Evolutionary conservation across 2,888 invertebrate species (phyloP).

Genomic region (Caenorhabditis plicata): DNA sequence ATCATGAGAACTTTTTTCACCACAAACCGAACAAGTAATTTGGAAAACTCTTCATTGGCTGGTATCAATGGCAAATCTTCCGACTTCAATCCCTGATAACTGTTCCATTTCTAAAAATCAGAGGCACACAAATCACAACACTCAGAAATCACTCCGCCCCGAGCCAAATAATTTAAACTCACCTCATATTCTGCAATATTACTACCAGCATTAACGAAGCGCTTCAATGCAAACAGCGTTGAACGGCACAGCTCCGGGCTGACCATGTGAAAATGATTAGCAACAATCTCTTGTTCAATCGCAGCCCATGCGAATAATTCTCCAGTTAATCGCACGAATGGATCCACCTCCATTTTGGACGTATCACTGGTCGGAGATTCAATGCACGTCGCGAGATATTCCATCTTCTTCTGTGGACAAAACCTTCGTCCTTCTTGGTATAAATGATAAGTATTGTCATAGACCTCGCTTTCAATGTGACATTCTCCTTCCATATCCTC

Average conservation of each 20-base stretch:
- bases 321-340: constrained; percentile 43
- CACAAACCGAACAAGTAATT: constrained; percentile 68
- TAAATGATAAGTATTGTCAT: constrained; percentile 20
- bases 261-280: constrained; percentile 79
- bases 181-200: constrained; percentile 28
- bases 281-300: constrained; percentile 41
- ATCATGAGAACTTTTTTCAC: constrained; percentile 74
- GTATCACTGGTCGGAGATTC: constrained; percentile 32
- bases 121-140: too few relatives aligned
- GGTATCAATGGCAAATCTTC: constrained; percentile 35
- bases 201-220: constrained; percentile 39
- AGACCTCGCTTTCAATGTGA: constrained; percentile 39
- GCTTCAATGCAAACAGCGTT: constrained; percentile 31
- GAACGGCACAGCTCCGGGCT: constrained; percentile 37
- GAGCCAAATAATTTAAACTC: too few relatives aligned
- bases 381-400: constrained; percentile 33
- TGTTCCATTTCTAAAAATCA: constrained; percentile 25
- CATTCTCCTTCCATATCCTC: constrained; percentile 48
- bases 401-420: constrained; percentile 19
- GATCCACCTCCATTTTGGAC: constrained; percentile 32
- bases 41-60: constrained; percentile 17
- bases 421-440: constrained; percentile 11
- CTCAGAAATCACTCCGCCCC: too few relatives aligned
- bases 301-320: constrained; percentile 44
- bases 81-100: constrained; percentile 16